These are phyloP conservation scores for Vidua macroura DNA, from an alignment of 2,113 vertebrate species.

Conservation along the genomic window DNA sequence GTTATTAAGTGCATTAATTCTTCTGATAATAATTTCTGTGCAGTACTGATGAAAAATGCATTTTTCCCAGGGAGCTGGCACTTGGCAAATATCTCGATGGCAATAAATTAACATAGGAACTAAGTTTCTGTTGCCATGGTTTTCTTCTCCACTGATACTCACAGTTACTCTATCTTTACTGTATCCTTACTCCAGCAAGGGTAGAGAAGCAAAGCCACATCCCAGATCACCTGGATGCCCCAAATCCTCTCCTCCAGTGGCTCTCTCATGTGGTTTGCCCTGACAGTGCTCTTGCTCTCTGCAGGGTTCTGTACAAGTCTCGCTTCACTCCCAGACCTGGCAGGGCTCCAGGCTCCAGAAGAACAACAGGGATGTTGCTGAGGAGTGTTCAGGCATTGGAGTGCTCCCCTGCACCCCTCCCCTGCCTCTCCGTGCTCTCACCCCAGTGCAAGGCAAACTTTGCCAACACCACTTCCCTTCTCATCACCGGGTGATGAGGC, in stretches of 20 bases:
- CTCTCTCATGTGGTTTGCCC: neutral
- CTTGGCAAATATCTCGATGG: conserved; percentile 21
- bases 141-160: neutral
- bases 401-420: fast-evolving
- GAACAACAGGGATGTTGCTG: neutral
- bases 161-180: neutral
- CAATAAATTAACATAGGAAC: conserved; percentile 14
- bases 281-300: neutral
- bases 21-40: conserved; percentile 67
- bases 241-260: neutral
- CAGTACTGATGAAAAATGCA: conserved; percentile 58
- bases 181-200: neutral
- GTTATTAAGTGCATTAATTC: conserved; percentile 66
- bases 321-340: fast-evolving
- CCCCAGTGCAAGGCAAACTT: neutral
- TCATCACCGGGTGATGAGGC: neutral
- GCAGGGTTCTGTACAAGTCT: neutral
- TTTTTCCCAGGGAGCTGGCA: conserved; percentile 44
- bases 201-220: neutral
- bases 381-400: neutral
- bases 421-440: fast-evolving
- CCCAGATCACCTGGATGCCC: neutral
- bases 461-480: neutral
- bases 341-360: neutral
- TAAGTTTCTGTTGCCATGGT: conserved; percentile 59